A percentile compares a stretch with the other conserved stretches of the same genome.
Evolutionary conservation across 2,888 invertebrate genomes (phyloP).

Genomic region (Celastrina argiolus): DNA sequence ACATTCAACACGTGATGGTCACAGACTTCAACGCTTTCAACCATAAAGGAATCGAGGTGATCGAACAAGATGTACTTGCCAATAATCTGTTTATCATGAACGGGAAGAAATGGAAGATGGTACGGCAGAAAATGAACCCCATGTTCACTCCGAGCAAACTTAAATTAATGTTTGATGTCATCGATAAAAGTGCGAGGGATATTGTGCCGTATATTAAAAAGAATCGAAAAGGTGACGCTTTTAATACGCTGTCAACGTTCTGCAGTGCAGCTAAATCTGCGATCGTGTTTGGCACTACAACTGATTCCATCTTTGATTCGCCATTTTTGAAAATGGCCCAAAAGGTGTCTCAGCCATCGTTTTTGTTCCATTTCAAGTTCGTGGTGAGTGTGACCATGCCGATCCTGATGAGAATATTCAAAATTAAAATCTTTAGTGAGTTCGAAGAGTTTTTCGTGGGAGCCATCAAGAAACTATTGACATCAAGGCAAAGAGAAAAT

Average conservation of each 20-base stretch:
- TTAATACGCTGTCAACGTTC: conserved; percentile 40
- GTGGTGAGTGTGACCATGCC: conserved; percentile 28
- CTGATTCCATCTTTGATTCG: conserved; percentile 51
- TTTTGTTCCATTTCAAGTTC: not conserved
- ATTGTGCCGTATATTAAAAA: conserved; percentile 42
- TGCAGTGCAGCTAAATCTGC: conserved; percentile 50
- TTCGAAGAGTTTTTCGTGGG: conserved; percentile 36
- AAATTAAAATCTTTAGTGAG: conserved; percentile 26
- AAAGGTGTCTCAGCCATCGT: conserved; percentile 31
- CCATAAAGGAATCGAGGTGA: conserved; percentile 44
- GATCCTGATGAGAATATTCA: conserved; percentile 31
- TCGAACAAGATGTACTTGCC: conserved; percentile 42
- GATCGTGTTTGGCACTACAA: conserved; percentile 57
- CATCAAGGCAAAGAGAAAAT: conserved; percentile 30
- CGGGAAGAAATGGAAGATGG: conserved; percentile 51
- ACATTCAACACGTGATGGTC: conserved; percentile 28
- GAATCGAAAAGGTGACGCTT: conserved; percentile 41
- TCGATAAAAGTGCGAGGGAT: conserved; percentile 51
- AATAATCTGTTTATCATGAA: conserved; percentile 46
- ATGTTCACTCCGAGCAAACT: conserved; percentile 54
- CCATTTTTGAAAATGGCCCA: conserved; percentile 46
- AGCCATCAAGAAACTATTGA: conserved; percentile 34
- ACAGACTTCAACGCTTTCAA: conserved; percentile 46
- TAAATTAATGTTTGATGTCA: conserved; percentile 55
- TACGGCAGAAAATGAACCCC: conserved; percentile 54